Percentiles rank a stretch among this genome's conserved stretches.
Conservation (phyloP, 2,113 vertebrate genomes). For the Caranx melampygus region DNA sequence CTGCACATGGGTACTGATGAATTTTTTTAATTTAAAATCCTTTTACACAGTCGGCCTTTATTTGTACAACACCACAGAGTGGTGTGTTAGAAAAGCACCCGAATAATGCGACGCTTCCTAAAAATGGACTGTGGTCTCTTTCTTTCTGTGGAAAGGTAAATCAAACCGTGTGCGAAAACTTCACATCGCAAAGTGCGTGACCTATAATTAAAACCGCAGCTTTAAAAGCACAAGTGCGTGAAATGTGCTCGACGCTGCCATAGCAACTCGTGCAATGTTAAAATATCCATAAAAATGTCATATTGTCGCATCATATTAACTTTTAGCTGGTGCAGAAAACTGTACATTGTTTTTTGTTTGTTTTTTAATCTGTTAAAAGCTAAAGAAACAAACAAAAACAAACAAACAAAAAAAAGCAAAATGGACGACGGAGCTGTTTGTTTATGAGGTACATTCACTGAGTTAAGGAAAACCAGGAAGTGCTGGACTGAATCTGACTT, state of each 20-base stretch:
- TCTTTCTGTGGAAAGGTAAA: background rate
- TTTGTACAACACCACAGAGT: background rate
- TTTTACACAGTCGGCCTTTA: background rate
- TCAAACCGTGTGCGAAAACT: background rate
- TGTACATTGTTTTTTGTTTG: background rate
- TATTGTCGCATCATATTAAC: background rate
- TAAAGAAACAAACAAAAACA: too few relatives aligned
- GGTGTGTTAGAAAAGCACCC: too few relatives aligned
- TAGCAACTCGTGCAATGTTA: background rate
- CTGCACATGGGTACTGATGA: background rate
- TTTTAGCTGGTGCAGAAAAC: background rate
- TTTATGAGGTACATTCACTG: too few relatives aligned
- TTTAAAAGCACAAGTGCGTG: background rate
- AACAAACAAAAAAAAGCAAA: background rate
- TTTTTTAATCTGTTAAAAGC: background rate
- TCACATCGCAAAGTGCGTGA: background rate
- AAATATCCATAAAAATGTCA: background rate
- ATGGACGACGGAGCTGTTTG: background rate
- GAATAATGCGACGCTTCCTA: background rate
- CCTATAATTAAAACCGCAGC: background rate
- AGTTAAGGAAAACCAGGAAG: too few relatives aligned
- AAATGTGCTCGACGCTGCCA: background rate
- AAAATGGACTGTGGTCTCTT: background rate
- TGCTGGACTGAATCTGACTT: background rate
- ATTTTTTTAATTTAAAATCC: background rate